phyloP scores from a whole-genome alignment of 2,113 vertebrate genomes.

The Albula goreensis region DNA sequence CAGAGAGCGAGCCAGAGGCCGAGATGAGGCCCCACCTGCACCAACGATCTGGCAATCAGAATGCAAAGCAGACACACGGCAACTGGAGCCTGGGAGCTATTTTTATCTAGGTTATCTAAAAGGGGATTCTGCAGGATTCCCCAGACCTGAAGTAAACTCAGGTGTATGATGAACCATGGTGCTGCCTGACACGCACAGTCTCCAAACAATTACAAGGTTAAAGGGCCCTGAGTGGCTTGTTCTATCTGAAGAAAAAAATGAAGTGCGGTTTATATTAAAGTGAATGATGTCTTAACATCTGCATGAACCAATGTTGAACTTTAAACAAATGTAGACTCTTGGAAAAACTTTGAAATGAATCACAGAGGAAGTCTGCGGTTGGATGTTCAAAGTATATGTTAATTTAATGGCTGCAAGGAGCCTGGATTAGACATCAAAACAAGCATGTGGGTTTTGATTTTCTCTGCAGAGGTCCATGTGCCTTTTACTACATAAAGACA shows the following conservation, averaged over 20 bases:
- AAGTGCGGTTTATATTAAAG: not conserved
- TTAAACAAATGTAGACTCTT: not conserved
- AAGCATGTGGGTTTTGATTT: not conserved
- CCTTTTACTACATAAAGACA: too few relatives aligned
- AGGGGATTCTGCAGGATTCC: constrained; percentile 8
- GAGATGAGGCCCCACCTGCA: not conserved
- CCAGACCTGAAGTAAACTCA: not conserved
- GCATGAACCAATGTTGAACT: too few relatives aligned
- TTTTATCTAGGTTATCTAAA: constrained; percentile 9
- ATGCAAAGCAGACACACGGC: not conserved
- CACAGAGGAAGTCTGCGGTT: not conserved
- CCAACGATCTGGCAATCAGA: not conserved
- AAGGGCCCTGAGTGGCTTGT: not conserved
- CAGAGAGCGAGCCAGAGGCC: not conserved
- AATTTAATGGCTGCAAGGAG: not conserved
- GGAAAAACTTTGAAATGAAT: not conserved
- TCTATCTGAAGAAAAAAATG: not conserved
- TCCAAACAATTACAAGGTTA: not conserved
- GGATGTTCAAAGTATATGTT: not conserved
- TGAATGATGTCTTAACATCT: not conserved
- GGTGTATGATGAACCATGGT: not conserved
- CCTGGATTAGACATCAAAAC: not conserved
- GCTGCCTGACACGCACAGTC: not conserved
- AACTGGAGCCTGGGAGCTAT: constrained; percentile 1
- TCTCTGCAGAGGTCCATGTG: too few relatives aligned